Base-by-base conservation (phyloP, 1,140 invertebrate genomes). In the Gonatopus flavifemur region DNA sequence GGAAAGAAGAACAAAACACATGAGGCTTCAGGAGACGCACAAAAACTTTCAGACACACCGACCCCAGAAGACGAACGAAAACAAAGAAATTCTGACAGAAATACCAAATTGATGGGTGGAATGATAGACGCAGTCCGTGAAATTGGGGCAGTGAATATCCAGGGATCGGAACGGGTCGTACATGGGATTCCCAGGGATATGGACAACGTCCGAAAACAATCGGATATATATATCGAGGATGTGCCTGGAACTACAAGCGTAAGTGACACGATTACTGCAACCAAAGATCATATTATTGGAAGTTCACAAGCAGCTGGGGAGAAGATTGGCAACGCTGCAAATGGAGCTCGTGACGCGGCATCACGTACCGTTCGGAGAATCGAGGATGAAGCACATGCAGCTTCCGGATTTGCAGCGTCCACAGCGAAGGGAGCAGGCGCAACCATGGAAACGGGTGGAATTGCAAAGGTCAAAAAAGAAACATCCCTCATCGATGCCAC, bases 371-470 rank as follows among this genome's bases (percentile, higher is more conserved):
- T 15, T 1, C 9, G 55, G 1, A 52, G 47, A 41, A 18, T 53
- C 16, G 36, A 31, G 1, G 33, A 57, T 24, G 21, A 22, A 12
- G 21, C 49, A 1, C 44, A 46, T 22, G 9, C 37, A 8, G 12
- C 25, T 3, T 28, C 35, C 6, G 46, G 67, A 13, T 52, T 45
- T 18, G 20, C 44, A 12, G 19, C 49, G 19, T 2, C 40, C 0
- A 22, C 24, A 35, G n/a, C 39, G 6, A 39, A 55, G 13, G 33
- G 40, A 15, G 15, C n/a, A n/a, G n/a, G n/a, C n/a, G n/a, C n/a
- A n/a, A n/a, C n/a, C n/a, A n/a, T n/a, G n/a, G n/a, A n/a, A n/a
- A n/a, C n/a, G n/a, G n/a, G n/a, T n/a, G n/a, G n/a, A n/a, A n/a
- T n/a, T n/a, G n/a, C n/a, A n/a, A n/a, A n/a, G n/a, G n/a, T n/a